Percentiles rank a stretch among this genome's conserved stretches.
Evolutionary conservation across 2,888 invertebrate species (phyloP).

Genomic region (Diaphora mendica): DNA sequence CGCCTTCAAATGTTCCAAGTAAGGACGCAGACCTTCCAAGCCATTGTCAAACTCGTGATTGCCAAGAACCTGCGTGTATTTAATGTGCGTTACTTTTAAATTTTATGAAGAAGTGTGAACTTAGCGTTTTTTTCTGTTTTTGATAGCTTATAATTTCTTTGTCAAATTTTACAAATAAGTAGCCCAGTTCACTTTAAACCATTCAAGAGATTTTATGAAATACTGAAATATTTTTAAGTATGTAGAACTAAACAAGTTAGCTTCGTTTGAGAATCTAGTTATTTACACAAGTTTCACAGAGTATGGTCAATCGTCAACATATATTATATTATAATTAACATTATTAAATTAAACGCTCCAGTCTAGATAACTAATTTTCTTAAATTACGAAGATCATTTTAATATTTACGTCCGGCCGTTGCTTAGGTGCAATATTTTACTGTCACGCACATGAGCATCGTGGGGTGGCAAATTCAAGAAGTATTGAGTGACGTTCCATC

Average conservation of each 20-base stretch:
- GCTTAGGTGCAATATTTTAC: not conserved
- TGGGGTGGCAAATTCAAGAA: constrained; percentile 92
- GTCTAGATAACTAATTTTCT: not conserved
- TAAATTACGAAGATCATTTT: not conserved
- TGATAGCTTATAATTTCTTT: not conserved
- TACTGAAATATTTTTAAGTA: too few species aligned
- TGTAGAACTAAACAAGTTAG: too few species aligned
- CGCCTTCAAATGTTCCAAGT: constrained; percentile 87
- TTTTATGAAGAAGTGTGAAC: not conserved
- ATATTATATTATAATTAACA: too few species aligned
- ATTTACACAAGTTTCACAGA: too few species aligned
- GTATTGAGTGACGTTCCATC: constrained; percentile 90
- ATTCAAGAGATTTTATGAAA: too few species aligned
- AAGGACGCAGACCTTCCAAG: constrained; percentile 90
- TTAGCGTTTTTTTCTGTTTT: not conserved
- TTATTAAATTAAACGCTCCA: too few species aligned
- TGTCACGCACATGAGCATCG: constrained; percentile 90
- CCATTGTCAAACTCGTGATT: constrained; percentile 96
- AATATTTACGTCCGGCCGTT: not conserved
- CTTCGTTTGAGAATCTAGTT: too few species aligned
- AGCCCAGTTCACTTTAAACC: too few species aligned
- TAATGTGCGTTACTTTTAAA: not conserved
- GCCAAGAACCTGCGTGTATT: constrained; percentile 89
- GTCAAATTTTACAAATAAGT: too few species aligned
- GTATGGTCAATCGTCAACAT: too few species aligned